phyloP scores from a whole-genome alignment of 2,113 vertebrate genomes.

The Aspiorhynchus laticeps region DNA sequence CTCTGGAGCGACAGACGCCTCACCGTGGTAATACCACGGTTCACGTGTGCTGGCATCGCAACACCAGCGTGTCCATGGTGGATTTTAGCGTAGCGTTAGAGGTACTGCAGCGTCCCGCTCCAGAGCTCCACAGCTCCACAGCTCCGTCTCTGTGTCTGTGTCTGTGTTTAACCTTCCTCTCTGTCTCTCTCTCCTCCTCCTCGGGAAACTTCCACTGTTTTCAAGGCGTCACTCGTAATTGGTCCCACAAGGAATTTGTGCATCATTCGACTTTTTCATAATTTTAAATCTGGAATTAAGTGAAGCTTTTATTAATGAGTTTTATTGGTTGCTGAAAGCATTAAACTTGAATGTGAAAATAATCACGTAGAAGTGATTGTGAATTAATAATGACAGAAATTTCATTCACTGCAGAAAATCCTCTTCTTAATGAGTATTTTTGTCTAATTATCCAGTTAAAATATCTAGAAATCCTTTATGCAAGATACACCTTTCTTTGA shows the following conservation, averaged over 20 bases:
- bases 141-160: slow-evolving; percentile 19
- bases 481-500: not conserved
- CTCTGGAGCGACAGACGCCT: slow-evolving; percentile 86
- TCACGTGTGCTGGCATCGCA: slow-evolving; percentile 99
- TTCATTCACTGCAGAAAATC: not conserved
- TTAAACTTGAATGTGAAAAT: not conserved
- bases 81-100: slow-evolving; percentile 98
- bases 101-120: slow-evolving; percentile 77
- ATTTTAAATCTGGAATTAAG: not conserved
- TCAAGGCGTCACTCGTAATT: not conserved
- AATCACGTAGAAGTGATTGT: not conserved
- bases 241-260: not conserved
- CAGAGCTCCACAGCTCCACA: not conserved
- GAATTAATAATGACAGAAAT: not conserved
- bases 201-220: not conserved
- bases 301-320: not conserved
- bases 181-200: not conserved
- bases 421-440: not conserved
- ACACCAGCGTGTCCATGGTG: slow-evolving; percentile 98
- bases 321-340: not conserved
- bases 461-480: not conserved
- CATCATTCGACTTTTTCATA: not conserved
- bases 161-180: slow-evolving; percentile 49
- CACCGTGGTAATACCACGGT: slow-evolving; percentile 99
- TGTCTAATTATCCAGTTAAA: not conserved